Conservation (phyloP, 2,888 invertebrate genomes). For the Plusia festucae region DNA sequence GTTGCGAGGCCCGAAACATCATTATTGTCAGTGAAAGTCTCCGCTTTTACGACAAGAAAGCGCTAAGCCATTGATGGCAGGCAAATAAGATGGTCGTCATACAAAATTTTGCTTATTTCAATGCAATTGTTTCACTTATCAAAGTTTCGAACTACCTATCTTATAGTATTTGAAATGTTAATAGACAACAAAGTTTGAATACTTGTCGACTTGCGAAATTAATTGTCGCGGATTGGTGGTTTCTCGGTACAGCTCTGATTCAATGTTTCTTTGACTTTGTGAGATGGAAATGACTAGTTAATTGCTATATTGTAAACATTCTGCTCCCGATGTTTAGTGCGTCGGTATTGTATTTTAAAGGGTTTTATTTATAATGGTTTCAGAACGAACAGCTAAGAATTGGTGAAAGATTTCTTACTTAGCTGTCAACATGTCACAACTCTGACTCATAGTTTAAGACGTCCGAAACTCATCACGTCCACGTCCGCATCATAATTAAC, state of each 20-base stretch:
- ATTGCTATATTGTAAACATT: slow-evolving; percentile 8
- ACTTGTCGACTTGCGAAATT: slow-evolving; percentile 52
- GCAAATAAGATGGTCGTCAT: slow-evolving; percentile 70
- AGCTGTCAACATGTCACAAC: background rate
- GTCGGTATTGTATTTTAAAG: slow-evolving; percentile 11
- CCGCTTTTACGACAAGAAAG: slow-evolving; percentile 75
- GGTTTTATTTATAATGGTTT: slow-evolving; percentile 10
- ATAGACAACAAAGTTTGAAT: slow-evolving; percentile 56
- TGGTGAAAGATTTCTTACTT: background rate
- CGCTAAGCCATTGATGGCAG: slow-evolving; percentile 73
- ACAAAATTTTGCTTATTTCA: slow-evolving; percentile 65
- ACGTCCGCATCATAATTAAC: background rate
- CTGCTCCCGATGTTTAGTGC: slow-evolving; percentile 1
- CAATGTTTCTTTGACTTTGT: slow-evolving; percentile 30
- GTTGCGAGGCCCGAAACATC: slow-evolving; percentile 74
- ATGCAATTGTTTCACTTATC: slow-evolving; percentile 60
- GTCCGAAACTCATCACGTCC: background rate
- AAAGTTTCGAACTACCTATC: slow-evolving; percentile 56
- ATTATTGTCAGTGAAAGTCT: slow-evolving; percentile 78
- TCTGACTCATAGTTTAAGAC: background rate
- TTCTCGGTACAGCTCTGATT: slow-evolving; percentile 23
- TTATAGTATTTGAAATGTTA: slow-evolving; percentile 52
- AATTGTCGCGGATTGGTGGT: slow-evolving; percentile 55
- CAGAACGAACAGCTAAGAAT: background rate
- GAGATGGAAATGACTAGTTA: slow-evolving; percentile 13